Evolutionary conservation across 1,140 invertebrate genomes (phyloP), one percentile per base, ranked within the genome.

Genomic region (Leptinotarsa undecemlineata): DNA sequence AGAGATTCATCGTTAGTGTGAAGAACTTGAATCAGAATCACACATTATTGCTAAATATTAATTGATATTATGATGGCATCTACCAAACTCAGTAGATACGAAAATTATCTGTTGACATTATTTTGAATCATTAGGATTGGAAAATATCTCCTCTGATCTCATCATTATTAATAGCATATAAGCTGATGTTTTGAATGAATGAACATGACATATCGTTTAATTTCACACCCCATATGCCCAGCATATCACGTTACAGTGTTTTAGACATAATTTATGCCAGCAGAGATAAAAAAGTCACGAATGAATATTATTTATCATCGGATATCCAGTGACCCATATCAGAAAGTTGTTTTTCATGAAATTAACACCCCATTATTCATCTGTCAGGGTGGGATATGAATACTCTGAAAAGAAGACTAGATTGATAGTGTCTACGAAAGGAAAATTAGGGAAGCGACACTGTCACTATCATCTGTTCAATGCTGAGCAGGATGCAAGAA

Each of bases 391-490:
- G 51, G 17, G n/a, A 57, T 57, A 57, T 57, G 51, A 57, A 57
- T 57, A 19, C 15, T 19, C n/a, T n/a, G 17, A 17, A 57, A 57
- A 57, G 15, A 57, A 57, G 33, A 42, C 15, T n/a, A 57, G 51
- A 57, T n/a, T 57, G n/a, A 57, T 57, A 57, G 51, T 57, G 51
- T 19, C 51, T 57, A 15, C n/a, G 51, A 57, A 57, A 57, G 51
- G 51, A 57, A 57, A 19, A 57, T 57, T 57, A 57, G 51, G 51
- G 51, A 57, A 17, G 51, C 14, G 51, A 57, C 17, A 5, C n/a
- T 57, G 51, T 57, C 51, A 17, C 51, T 57, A 2, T 57, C 51
- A 15, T 57, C 17, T 19, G 51, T 57, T 57, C 14, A 5, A n/a
- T 4, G 51, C 51, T 11, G 33, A 42, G 33, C 33, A 42, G 33